phyloP scores from a whole-genome alignment of 1,140 invertebrate species.

The Drosophila virilis region DNA sequence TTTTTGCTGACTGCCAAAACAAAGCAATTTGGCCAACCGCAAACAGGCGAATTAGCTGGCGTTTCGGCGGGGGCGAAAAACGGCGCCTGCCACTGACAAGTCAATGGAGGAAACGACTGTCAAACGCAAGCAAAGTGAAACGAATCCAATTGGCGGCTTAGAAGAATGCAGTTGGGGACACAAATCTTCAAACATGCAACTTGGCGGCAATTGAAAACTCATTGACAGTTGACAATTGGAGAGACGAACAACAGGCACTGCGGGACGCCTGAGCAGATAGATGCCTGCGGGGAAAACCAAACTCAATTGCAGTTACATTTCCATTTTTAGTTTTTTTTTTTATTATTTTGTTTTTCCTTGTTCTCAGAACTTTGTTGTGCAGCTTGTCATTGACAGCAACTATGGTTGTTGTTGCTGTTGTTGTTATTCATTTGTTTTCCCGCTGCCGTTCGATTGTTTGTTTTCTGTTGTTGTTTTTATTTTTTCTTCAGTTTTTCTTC shows the following conservation, averaged over 20 bases:
- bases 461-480: neutral
- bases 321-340: slow-evolving; percentile 42
- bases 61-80: slow-evolving; percentile 9
- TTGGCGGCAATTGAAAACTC: slow-evolving; percentile 82
- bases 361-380: slow-evolving; percentile 57
- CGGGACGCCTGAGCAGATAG: neutral
- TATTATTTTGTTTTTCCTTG: slow-evolving; percentile 11
- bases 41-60: slow-evolving; percentile 65
- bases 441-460: slow-evolving; percentile 13
- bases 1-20: slow-evolving; percentile 49
- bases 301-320: slow-evolving; percentile 80
- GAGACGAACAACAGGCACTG: slow-evolving; percentile 21
- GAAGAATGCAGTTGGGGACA: slow-evolving; percentile 36
- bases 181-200: slow-evolving; percentile 74
- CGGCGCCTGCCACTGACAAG: slow-evolving; percentile 61
- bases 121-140: slow-evolving; percentile 64
- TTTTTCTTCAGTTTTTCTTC: slow-evolving; percentile 9
- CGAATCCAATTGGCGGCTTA: slow-evolving; percentile 69
- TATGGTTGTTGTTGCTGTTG: slow-evolving; percentile 37
- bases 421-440: slow-evolving; percentile 72
- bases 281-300: slow-evolving; percentile 48
- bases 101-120: slow-evolving; percentile 58
- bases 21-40: slow-evolving; percentile 59
- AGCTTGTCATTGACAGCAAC: slow-evolving; percentile 68
- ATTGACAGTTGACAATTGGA: slow-evolving; percentile 78